A percentile compares a stretch with the other conserved stretches of the same genome.
phyloP scores from a whole-genome alignment of 2,888 invertebrate genomes.

The Pherbina coryleti region DNA sequence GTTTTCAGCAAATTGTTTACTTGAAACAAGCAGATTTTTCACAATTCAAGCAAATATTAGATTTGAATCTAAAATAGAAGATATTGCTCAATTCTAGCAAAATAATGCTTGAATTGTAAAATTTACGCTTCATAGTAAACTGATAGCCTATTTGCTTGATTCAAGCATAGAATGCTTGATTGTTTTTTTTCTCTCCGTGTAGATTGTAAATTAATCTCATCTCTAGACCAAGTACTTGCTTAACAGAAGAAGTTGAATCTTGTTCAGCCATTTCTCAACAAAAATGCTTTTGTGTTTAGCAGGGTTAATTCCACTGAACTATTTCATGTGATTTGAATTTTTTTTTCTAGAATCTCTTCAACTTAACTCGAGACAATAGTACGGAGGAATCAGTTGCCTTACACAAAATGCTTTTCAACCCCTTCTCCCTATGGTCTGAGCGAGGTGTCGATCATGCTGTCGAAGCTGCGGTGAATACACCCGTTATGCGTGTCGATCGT shows the following conservation, averaged over 20 bases:
- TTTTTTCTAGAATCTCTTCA: conserved; percentile 76
- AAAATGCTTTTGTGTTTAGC: too few species aligned
- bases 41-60: too few species aligned
- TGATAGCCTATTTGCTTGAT: too few species aligned
- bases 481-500: conserved; percentile 71
- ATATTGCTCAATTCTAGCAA: too few species aligned
- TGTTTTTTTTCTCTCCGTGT: too few species aligned
- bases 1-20: too few species aligned
- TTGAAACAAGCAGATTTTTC: too few species aligned
- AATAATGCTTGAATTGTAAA: too few species aligned
- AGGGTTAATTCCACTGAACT: not conserved
- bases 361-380: conserved; percentile 73
- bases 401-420: conserved; percentile 85
- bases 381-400: conserved; percentile 78
- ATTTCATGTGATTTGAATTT: conserved; percentile 1
- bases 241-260: not conserved
- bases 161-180: too few species aligned
- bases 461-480: conserved; percentile 76
- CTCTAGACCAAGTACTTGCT: not conserved
- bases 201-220: too few species aligned
- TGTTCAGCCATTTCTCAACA: not conserved
- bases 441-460: conserved; percentile 77
- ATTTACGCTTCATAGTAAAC: too few species aligned
- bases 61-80: too few species aligned
- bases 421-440: conserved; percentile 77